These are phyloP conservation scores for Melieria crassipennis DNA, from an alignment of 2,888 invertebrate genomes.

Conservation along the genomic window DNA sequence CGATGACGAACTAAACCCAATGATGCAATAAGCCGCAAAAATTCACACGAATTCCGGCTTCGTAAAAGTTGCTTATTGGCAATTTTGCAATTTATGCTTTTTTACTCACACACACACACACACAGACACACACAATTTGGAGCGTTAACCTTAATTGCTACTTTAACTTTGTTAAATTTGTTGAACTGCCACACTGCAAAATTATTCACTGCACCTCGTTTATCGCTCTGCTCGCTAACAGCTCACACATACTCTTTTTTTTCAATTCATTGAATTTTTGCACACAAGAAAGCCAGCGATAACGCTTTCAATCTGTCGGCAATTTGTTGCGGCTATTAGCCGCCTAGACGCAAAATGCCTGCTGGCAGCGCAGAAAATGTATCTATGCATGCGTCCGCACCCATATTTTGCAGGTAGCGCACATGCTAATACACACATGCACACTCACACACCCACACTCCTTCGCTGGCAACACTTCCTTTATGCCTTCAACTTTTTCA, in stretches of 20 bases:
- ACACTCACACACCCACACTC: neutral
- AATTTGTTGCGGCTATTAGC: too few relatives aligned
- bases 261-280: conserved; percentile 18
- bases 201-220: neutral
- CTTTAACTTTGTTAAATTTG: too few relatives aligned
- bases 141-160: too few relatives aligned
- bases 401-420: conserved; percentile 4
- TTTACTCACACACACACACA: conserved; percentile 3
- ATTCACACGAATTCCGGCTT: too few relatives aligned
- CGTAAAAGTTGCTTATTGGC: too few relatives aligned
- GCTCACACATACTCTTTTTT: neutral
- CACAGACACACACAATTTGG: conserved; percentile 16
- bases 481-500: neutral
- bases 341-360: neutral
- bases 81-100: too few relatives aligned
- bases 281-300: neutral
- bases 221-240: too few relatives aligned
- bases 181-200: neutral
- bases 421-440: neutral
- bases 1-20: too few relatives aligned
- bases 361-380: neutral
- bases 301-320: too few relatives aligned
- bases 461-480: neutral
- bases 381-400: neutral
- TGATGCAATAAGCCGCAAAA: too few relatives aligned